phyloP scores from a whole-genome alignment of 1,140 invertebrate species.

The Diuraphis noxia region DNA sequence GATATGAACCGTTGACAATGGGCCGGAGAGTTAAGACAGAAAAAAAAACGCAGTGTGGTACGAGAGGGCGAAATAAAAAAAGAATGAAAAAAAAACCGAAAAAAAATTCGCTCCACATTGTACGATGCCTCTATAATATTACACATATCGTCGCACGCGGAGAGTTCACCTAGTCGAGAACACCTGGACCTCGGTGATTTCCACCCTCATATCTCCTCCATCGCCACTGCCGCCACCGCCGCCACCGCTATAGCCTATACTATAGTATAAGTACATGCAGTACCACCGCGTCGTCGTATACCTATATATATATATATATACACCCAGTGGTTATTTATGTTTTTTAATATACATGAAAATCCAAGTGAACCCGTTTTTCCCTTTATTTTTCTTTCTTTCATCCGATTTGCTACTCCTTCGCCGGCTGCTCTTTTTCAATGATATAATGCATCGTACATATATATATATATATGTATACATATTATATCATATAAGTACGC shows the following conservation, averaged over 20 bases:
- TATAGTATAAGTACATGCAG: background rate
- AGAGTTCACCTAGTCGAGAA: constrained; percentile 29
- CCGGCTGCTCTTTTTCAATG: constrained; percentile 49
- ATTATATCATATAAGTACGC: background rate
- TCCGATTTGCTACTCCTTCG: constrained; percentile 35
- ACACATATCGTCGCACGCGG: background rate
- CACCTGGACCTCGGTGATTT: constrained; percentile 51
- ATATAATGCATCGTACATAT: background rate
- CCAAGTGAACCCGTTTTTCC: constrained; percentile 49
- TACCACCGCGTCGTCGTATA: background rate
- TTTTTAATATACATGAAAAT: constrained; percentile 52
- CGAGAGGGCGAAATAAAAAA: constrained; percentile 8
- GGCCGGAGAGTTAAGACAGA: constrained; percentile 52
- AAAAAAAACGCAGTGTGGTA: constrained; percentile 32
- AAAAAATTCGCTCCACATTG: constrained; percentile 48
- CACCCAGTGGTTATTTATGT: constrained; percentile 47
- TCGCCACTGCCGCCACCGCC: background rate
- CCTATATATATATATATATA: no score
- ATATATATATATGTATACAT: background rate
- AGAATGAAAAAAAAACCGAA: constrained; percentile 4
- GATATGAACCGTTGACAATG: constrained; percentile 46
- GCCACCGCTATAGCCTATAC: background rate
- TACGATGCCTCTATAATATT: background rate
- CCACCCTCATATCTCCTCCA: constrained; percentile 30
- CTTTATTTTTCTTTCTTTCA: background rate